Percentiles rank a stretch among this genome's conserved stretches.
phyloP scores from a whole-genome alignment of 1,140 invertebrate species.

The Propsilocerus akamusi region DNA sequence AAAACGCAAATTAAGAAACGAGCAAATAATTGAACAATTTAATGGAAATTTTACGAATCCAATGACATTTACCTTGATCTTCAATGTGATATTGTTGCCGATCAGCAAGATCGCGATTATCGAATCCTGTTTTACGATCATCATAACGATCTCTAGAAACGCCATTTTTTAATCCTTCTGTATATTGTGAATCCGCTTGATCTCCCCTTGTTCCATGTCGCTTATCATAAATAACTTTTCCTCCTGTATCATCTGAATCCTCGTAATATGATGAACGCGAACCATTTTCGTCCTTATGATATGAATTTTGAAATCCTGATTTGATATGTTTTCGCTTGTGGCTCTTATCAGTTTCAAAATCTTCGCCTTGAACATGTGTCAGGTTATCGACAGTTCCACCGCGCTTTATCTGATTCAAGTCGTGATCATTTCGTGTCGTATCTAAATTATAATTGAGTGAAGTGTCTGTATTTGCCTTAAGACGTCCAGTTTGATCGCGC shows the following conservation, averaged over 20 bases:
- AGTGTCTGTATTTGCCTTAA: neutral
- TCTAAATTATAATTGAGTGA: neutral
- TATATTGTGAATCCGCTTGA: neutral
- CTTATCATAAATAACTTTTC: conserved; percentile 12
- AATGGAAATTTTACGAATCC: too few species aligned
- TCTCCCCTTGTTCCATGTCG: conserved; percentile 6
- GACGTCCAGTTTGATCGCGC: neutral
- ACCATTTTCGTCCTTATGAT: conserved; percentile 22
- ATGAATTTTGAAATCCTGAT: conserved; percentile 21
- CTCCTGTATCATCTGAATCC: conserved; percentile 17
- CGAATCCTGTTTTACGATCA: neutral
- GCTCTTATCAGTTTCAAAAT: neutral
- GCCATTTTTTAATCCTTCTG: neutral
- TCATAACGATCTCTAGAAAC: neutral
- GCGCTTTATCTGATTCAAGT: neutral
- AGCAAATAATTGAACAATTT: too few species aligned
- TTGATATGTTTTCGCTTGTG: conserved; percentile 7
- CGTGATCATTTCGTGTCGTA: neutral
- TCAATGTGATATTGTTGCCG: too few species aligned
- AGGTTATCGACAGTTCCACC: neutral
- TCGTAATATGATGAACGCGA: conserved; percentile 21
- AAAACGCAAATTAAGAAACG: neutral
- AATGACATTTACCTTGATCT: too few species aligned
- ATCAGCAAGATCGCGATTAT: neutral
- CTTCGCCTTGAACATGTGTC: neutral